Evolutionary conservation across 2,888 invertebrate genomes (phyloP).

Genomic region (Ennomos fuscantarius): DNA sequence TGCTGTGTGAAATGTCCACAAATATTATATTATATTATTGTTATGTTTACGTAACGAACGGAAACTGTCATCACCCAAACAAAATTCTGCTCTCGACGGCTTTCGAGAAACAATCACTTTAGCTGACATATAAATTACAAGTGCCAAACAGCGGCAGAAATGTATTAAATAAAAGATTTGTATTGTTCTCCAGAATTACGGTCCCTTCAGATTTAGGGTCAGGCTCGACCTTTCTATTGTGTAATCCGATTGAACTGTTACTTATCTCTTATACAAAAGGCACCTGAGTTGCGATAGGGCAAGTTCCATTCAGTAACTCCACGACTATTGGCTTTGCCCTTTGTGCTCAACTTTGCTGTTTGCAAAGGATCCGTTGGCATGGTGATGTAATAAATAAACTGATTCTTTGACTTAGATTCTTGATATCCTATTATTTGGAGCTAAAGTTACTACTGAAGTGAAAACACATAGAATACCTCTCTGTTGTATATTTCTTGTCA

Average conservation of each 20-base stretch:
- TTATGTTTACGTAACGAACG: neutral
- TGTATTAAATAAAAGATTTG: constrained; percentile 40
- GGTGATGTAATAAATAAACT: constrained; percentile 24
- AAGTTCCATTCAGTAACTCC: constrained; percentile 30
- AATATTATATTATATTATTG: too few species aligned
- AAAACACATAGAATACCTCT: too few species aligned
- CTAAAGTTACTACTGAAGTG: too few species aligned
- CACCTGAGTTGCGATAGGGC: constrained; percentile 41
- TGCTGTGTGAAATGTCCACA: too few species aligned
- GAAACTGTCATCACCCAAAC: neutral
- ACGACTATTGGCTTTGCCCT: constrained; percentile 32
- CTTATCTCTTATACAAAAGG: constrained; percentile 45
- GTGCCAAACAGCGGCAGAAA: constrained; percentile 23
- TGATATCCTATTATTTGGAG: constrained; percentile 12
- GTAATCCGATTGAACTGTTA: constrained; percentile 47
- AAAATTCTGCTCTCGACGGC: neutral
- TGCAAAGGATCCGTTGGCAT: constrained; percentile 28
- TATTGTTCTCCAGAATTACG: constrained; percentile 35
- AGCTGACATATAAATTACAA: constrained; percentile 19
- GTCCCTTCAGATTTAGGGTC: constrained; percentile 33
- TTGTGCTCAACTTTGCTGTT: constrained; percentile 34
- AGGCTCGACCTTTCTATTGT: constrained; percentile 42
- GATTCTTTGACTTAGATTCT: constrained; percentile 15
- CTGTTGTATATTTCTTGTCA: too few species aligned
- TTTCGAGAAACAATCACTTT: constrained; percentile 14